Evolutionary conservation across 2,888 invertebrate genomes (phyloP).

Genomic region (Callimorpha dominula): DNA sequence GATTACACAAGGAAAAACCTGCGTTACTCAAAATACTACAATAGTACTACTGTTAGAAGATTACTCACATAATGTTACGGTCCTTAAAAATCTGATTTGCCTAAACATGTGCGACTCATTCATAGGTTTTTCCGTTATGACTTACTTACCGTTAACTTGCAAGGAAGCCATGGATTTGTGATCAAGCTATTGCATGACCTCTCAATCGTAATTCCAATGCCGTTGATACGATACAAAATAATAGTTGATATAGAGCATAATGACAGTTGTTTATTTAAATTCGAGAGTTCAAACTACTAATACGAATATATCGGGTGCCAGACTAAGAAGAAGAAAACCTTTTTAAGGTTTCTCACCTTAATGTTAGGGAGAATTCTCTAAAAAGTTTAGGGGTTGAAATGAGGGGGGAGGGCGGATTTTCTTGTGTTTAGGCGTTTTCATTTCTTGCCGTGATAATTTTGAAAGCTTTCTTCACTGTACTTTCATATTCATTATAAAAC

Average conservation of each 20-base stretch:
- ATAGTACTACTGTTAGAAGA: conserved; percentile 6
- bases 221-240: not conserved
- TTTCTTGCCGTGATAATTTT: not conserved
- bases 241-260: not conserved
- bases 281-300: not conserved
- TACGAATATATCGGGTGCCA: not conserved
- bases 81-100: not conserved
- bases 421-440: not conserved
- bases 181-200: not conserved
- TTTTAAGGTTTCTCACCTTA: not conserved
- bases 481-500: not conserved
- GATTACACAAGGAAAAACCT: conserved; percentile 32
- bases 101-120: not conserved
- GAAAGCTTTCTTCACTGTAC: not conserved
- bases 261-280: not conserved
- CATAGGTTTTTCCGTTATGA: not conserved
- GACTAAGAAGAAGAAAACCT: not conserved
- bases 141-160: not conserved
- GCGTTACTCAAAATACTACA: conserved; percentile 3
- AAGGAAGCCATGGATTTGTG: not conserved
- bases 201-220: not conserved
- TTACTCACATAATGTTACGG: not conserved
- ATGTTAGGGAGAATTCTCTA: not conserved
- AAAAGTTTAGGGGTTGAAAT: too few relatives aligned
- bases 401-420: too few relatives aligned